Conservation (phyloP, 2,797 vertebrate species). For the Sebastes hopkinsi region DNA sequence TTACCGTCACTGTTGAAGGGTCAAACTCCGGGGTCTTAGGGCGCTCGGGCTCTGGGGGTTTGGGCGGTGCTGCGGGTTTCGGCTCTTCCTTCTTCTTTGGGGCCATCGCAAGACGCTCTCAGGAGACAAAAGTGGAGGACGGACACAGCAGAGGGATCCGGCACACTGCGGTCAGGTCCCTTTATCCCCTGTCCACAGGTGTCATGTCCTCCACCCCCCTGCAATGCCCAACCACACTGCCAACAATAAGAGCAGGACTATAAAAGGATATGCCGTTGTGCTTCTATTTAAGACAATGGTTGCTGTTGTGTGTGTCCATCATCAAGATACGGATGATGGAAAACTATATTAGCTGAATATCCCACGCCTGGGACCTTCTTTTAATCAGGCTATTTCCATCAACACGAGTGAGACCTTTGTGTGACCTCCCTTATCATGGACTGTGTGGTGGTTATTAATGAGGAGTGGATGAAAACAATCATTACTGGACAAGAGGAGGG, state of each 20-base stretch:
- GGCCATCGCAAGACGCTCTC: conserved; percentile 81
- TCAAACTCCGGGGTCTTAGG: conserved; percentile 91
- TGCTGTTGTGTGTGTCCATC: conserved; percentile 64
- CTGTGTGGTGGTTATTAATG: conserved; percentile 9
- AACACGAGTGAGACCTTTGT: conserved; percentile 20
- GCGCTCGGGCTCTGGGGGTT: conserved; percentile 85
- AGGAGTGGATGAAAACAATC: conserved; percentile 17
- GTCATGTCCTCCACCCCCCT: conserved; percentile 55
- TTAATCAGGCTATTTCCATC: conserved; percentile 52
- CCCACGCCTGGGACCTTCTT: conserved; percentile 5
- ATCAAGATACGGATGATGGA: conserved; percentile 39
- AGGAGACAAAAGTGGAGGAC: conserved; percentile 16
- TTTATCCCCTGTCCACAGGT: conserved; percentile 80
- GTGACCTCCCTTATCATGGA: conserved; percentile 16
- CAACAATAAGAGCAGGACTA: conserved; percentile 84
- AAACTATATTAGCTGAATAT: conserved; percentile 44
- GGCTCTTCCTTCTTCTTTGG: conserved; percentile 96
- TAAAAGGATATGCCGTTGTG: conserved; percentile 90
- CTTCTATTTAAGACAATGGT: conserved; percentile 91
- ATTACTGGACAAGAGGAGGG: conserved; percentile 25
- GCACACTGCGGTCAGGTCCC: conserved; percentile 46
- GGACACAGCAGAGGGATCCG: conserved; percentile 37
- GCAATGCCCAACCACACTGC: conserved; percentile 49
- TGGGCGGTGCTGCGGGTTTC: conserved; percentile 81
- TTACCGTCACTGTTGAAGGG: conserved; percentile 88